Conservation (phyloP, 2,888 invertebrate species). For the Stomorhina lunata region DNA sequence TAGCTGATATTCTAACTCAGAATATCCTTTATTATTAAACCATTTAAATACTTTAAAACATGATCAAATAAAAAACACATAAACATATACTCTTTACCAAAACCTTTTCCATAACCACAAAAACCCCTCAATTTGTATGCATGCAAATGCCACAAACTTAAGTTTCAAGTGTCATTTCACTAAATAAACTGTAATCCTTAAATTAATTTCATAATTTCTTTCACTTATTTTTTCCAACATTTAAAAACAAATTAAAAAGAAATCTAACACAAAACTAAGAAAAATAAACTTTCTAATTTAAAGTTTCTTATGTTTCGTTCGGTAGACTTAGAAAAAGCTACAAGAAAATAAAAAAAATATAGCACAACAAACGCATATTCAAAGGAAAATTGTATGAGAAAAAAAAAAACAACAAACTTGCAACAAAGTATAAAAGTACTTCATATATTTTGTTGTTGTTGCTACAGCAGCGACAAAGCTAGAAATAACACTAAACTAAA, state of each 20-base stretch:
- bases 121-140: not conserved
- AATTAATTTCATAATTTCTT: slow-evolving; percentile 27
- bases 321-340: slow-evolving; percentile 25
- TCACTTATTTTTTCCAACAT: too few relatives aligned
- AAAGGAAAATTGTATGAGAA: not conserved
- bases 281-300: slow-evolving; percentile 22
- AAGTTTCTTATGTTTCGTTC: slow-evolving; percentile 27
- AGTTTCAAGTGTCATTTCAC: not conserved
- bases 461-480: not conserved
- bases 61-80: too few relatives aligned
- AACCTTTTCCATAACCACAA: not conserved
- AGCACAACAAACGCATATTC: not conserved
- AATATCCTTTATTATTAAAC: too few relatives aligned
- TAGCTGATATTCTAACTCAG: too few relatives aligned
- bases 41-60: too few relatives aligned
- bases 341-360: not conserved
- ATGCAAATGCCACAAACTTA: not conserved
- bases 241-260: slow-evolving; percentile 41
- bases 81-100: too few relatives aligned
- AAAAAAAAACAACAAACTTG: not conserved
- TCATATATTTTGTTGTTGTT: not conserved
- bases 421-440: slow-evolving; percentile 10
- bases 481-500: not conserved
- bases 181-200: not conserved
- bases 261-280: slow-evolving; percentile 11